These are phyloP conservation scores for Psylliodes chrysocephalus DNA, from an alignment of 2,888 invertebrate genomes.

Conservation along the genomic window DNA sequence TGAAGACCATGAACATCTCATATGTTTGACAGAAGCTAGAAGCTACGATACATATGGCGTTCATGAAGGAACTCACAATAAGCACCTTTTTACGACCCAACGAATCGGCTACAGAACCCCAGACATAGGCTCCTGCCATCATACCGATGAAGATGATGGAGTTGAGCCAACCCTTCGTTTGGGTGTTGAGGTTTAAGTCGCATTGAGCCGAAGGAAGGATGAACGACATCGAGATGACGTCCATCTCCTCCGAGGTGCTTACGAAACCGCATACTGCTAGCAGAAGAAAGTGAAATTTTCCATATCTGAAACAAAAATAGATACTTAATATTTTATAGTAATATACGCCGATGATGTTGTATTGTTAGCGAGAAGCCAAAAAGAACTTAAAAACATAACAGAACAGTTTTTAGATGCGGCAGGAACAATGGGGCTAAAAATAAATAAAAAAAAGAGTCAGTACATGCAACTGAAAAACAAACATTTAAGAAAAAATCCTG, in stretches of 20 bases:
- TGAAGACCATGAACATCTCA: conserved; percentile 88
- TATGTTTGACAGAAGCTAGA: conserved; percentile 91
- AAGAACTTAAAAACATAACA: too few relatives aligned
- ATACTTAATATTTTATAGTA: too few relatives aligned
- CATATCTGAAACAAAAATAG: conserved; percentile 71
- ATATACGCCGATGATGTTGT: too few relatives aligned
- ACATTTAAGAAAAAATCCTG: too few relatives aligned
- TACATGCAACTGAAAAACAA: too few relatives aligned
- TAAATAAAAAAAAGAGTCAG: too few relatives aligned
- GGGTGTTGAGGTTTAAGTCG: conserved; percentile 86
- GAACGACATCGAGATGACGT: conserved; percentile 95
- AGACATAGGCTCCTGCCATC: conserved; percentile 94
- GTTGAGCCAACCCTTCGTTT: conserved; percentile 83
- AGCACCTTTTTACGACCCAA: conserved; percentile 88
- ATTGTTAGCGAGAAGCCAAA: too few relatives aligned
- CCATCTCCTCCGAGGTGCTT: conserved; percentile 95
- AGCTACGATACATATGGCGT: conserved; percentile 88
- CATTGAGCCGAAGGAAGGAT: conserved; percentile 93
- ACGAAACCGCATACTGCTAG: conserved; percentile 93
- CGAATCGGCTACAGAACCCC: conserved; percentile 92
- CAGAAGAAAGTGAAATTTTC: conserved; percentile 88
- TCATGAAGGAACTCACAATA: conserved; percentile 89
- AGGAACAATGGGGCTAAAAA: too few relatives aligned
- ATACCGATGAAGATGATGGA: conserved; percentile 77
- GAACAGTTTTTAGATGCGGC: too few relatives aligned